phyloP scores from a whole-genome alignment of 2,888 invertebrate species.

The Hirtodrosophila histrioides region DNA sequence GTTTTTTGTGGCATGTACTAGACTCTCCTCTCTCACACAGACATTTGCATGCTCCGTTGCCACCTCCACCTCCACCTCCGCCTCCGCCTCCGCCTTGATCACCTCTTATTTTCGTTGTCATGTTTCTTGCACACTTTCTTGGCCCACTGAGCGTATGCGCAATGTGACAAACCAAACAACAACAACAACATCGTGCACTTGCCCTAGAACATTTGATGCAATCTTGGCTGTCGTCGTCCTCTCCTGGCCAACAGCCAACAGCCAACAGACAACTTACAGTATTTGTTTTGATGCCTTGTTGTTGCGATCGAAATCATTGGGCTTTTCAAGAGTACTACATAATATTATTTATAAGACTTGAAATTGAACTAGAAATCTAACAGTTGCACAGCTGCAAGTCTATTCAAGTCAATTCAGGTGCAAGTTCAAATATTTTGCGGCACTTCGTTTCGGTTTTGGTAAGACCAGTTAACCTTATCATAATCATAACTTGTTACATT shows the following conservation, averaged over 20 bases:
- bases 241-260: conserved; percentile 32
- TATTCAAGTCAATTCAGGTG: too few species aligned
- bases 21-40: conserved; percentile 6
- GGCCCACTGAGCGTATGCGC: conserved; percentile 45
- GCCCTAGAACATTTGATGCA: conserved; percentile 42
- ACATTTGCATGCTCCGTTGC: neutral
- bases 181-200: conserved; percentile 25
- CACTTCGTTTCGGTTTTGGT: too few species aligned
- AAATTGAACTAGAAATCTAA: conserved; percentile 27
- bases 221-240: conserved; percentile 17
- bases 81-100: neutral
- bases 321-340: neutral
- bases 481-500: neutral
- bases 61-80: neutral
- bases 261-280: conserved; percentile 9
- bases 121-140: conserved; percentile 20
- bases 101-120: conserved; percentile 11
- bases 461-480: too few species aligned
- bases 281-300: conserved; percentile 41
- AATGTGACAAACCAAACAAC: conserved; percentile 16
- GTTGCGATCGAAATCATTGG: conserved; percentile 42
- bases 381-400: too few species aligned
- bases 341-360: conserved; percentile 14
- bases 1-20: conserved; percentile 30
- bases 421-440: too few species aligned